A percentile compares a stretch with the other conserved stretches of the same genome.
Conservation (phyloP, 2,888 invertebrate genomes). For the Pachymerium ferrugineum region DNA sequence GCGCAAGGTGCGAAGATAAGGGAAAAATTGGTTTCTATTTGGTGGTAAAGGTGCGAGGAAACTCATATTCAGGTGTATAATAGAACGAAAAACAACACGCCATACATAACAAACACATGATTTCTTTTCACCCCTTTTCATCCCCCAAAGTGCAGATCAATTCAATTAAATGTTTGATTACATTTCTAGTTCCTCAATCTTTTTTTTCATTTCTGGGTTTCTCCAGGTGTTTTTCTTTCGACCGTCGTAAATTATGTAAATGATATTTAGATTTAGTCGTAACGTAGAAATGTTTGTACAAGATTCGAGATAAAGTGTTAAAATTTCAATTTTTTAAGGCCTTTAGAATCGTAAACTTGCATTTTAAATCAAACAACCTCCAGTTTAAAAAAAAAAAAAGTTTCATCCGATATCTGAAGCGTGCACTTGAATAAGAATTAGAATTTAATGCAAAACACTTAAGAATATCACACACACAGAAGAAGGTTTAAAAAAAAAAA, state of each 20-base stretch:
- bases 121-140: not conserved
- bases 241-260: not conserved
- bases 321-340: too few species aligned
- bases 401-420: too few species aligned
- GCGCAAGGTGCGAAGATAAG: conserved; percentile 11
- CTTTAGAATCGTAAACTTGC: too few species aligned
- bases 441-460: conserved; percentile 4
- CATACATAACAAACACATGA: not conserved
- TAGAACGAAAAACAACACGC: not conserved
- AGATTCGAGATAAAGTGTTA: too few species aligned
- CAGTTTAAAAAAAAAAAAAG: not conserved
- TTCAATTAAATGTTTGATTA: not conserved
- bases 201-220: not conserved
- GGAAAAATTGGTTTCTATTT: not conserved
- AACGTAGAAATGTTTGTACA: too few species aligned
- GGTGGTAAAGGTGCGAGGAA: not conserved
- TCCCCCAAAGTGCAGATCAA: not conserved
- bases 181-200: not conserved
- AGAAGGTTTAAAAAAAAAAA: too few species aligned
- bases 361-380: too few species aligned
- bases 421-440: not conserved
- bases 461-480: not conserved
- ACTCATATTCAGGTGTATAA: not conserved
- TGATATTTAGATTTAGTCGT: not conserved
- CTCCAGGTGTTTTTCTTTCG: not conserved